Evolutionary conservation across 1,140 invertebrate species (phyloP), one percentile per base, ranked within the genome.

Genomic region (Myzus persicae): DNA sequence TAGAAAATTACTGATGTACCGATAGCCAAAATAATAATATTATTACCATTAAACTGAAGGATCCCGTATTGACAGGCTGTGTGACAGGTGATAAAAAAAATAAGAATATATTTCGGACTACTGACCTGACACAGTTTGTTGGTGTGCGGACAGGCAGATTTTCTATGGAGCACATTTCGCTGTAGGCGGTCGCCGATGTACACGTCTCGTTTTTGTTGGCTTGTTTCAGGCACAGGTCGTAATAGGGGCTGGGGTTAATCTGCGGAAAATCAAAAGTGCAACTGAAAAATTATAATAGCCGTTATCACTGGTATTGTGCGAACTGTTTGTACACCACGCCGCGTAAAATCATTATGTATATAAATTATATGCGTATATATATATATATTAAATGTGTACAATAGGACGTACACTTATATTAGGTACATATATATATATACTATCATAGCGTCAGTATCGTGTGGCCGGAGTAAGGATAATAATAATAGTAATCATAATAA

Each of bases 141-240:
- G 98, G 98, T 93, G 98, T 97, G 93, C 97, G 96, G 14, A 98
- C 95, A 44, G 97, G 97, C 40, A 98, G 97, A 94, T 98, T 97
- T 40, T 97, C 95, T 92, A 96, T 96, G 18, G 95, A 95, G 94
- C 98, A 99, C 46, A 97, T 96, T 94, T 97, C 96, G 54, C 97
- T 96, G 95, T 99, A 99, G 4, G 97, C 96, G 94, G 97, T 95
- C 1, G 97, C 97, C 2, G 97, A 96, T 9, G 96, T 96, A 95
- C 98, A 99, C 59, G 96, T 96, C 5, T 97, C 97, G 46, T 95
- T 95, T 40, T 96, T 95, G 0, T 94, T 94, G 31, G 94, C 94
- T 94, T 95, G 96, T 44, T 95, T 82, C 76, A 88, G 46, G 94
- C 98, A 98, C 95, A 97, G 96, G 2, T 95, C 94, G 85, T 95